Evolutionary conservation across 1,140 invertebrate genomes (phyloP), one percentile per base, ranked within the genome.

Genomic region (Calephelis nemesis): DNA sequence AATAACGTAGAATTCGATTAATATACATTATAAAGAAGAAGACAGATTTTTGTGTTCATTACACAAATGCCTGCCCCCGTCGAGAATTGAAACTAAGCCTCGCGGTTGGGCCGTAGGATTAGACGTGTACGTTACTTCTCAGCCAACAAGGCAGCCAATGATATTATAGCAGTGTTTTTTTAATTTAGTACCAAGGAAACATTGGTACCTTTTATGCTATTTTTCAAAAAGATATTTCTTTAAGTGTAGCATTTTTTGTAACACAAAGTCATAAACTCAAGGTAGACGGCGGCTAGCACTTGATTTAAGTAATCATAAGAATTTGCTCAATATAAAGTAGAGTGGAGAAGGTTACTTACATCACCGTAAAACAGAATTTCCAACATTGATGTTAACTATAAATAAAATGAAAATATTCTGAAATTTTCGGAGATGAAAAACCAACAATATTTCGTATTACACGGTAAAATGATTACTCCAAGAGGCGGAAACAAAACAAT

Each of bases 401-500:
- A 58, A 58, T 58, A 30, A 58, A 58, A 58, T 6, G 54, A 58
- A 58, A 58, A 58, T 15, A 58, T 39, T 7, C 19, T 30, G 54
- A 39, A 58, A 30, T 12, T 60, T 40, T 30, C n/a, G 30, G 30
- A 60, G 39, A 60, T 60, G 10, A 39, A 60, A 60, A 60, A 40
- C 58, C 30, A 60, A 60, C 58, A 60, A 40, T 60, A 42, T 60
- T 60, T 65, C 48, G 12, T 49, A 65, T 69, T 65, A 60, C 47
- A 65, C 58, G 15, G 30, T 65, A 54, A 69, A 47, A 19, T 39
- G 42, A 49, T 69, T 47, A 69, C 45, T 48, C 19, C 12, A n/a
- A 15, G 15, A 62, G 30, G 63, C 68, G 63, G 68, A 69, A 69
- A 65, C 45, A 19, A 63, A 63, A 49, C 58, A 62, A 68, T 60